Evolutionary conservation across 35 echinoderm and acorn worm species (phyloP), one percentile per base, ranked within the genome.

Genomic region (Lytechinus pictus): DNA sequence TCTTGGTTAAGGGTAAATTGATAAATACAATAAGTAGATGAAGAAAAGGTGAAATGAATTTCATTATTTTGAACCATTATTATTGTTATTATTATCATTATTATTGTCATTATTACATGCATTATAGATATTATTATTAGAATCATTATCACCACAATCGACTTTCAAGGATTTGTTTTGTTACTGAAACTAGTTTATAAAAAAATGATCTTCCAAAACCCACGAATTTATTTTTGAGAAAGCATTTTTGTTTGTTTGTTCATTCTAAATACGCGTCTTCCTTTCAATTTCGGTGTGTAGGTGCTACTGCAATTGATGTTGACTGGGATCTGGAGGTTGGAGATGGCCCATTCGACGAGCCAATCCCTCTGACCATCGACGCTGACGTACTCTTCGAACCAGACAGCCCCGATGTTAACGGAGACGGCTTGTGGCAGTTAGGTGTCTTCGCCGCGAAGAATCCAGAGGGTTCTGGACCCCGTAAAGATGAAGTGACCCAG

Each of bases 391-490:
- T 55, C n/a, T 95, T 92, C 9, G 96, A 71, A 27, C 86, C 94
- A 57, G 94, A 33, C 54, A 96, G 96, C 93, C 86, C 96, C 33
- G 96, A 99, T 54, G 55, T 99, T 28, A 86, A 89, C 4, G 98
- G 98, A 12, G 94, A 94, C 8, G 95, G 96, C 51, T 96, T 99
- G 10, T 99, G 97, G 96, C 97, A 97, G 91, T 29, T 99, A 3
- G 95, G 95, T 14, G 91, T 99, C 19, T 99, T 95, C 72, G 97
- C 95, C 11, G 96, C 95, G 28, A 95, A 93, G 57, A 95, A 96
- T 89, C 60, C 86, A 52, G 97, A 97, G 61, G 98, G 98, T 24
- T 54, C 86, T 54, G 98, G 96, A 14, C 86, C 95, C 21, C 95
- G 96, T 12, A 89, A 91, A 28, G 93, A 94, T 52, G 90, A 95